Conservation (phyloP, 2,888 invertebrate genomes). For the Crematogaster levior region DNA sequence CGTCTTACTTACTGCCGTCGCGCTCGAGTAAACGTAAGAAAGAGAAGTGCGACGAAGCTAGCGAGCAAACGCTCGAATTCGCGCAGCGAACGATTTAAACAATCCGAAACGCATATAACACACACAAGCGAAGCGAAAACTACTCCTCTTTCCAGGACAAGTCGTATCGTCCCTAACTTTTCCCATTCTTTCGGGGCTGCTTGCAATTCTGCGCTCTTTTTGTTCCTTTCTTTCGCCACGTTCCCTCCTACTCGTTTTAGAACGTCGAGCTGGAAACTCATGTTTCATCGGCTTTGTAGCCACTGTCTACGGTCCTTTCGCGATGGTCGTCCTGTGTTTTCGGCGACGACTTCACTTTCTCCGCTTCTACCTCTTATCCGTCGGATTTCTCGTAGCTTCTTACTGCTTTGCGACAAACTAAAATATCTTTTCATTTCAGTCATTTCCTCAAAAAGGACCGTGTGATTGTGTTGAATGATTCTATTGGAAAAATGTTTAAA, state of each 20-base stretch:
- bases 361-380: constrained; percentile 15
- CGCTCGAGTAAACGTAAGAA: constrained; percentile 1
- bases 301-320: constrained; percentile 30
- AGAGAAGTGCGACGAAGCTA: not conserved
- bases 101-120: constrained; percentile 49
- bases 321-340: constrained; percentile 56
- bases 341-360: constrained; percentile 38
- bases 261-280: constrained; percentile 58
- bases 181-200: constrained; percentile 65
- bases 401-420: constrained; percentile 6
- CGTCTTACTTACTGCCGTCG: constrained; percentile 10
- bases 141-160: constrained; percentile 39
- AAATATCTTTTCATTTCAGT: constrained; percentile 32
- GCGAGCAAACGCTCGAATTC: constrained; percentile 62
- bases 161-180: constrained; percentile 67
- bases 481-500: constrained; percentile 30
- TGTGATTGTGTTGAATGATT: constrained; percentile 29
- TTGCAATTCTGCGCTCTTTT: constrained; percentile 53
- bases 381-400: constrained; percentile 30
- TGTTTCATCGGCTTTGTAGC: constrained; percentile 55
- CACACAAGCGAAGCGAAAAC: constrained; percentile 38
- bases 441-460: not conserved
- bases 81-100: constrained; percentile 68
- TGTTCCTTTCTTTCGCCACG: constrained; percentile 39
- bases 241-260: constrained; percentile 55